phyloP scores from a whole-genome alignment of 2,888 invertebrate species.

The Hydriomena furcata region DNA sequence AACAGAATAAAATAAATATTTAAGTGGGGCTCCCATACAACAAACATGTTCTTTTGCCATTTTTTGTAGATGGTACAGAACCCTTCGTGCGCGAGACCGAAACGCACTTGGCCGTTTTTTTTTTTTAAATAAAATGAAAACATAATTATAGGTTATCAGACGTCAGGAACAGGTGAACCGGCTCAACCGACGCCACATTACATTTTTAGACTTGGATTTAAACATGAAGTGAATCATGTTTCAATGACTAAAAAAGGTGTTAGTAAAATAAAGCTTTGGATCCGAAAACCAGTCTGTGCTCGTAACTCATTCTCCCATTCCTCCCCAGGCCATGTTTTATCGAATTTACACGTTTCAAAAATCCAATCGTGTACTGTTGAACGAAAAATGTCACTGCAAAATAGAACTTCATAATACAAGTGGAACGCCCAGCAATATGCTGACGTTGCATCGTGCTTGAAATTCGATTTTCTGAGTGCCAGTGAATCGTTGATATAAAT shows the following conservation, averaged over 20 bases:
- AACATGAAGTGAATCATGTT: constrained; percentile 4
- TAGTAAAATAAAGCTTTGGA: constrained; percentile 26
- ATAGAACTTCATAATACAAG: constrained; percentile 77
- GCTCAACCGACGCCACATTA: no score
- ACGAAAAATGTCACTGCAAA: constrained; percentile 78
- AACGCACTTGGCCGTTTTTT: no score
- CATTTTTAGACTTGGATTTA: no score
- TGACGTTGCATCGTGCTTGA: constrained; percentile 63
- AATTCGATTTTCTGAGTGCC: constrained; percentile 71
- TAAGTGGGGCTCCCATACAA: no score
- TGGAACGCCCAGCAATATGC: constrained; percentile 68
- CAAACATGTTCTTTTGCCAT: no score
- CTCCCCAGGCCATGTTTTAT: constrained; percentile 61
- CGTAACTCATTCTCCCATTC: constrained; percentile 49
- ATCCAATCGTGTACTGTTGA: constrained; percentile 74
- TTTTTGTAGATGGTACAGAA: no score
- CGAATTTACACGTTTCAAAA: constrained; percentile 80
- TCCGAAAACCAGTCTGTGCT: constrained; percentile 35
- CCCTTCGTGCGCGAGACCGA: no score
- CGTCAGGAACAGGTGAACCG: no score
- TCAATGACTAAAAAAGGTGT: constrained; percentile 19
- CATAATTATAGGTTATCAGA: no score
- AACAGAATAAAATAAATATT: no score
- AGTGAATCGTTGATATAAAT: constrained; percentile 61
- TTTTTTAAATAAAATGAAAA: no score